Evolutionary conservation across 2,113 vertebrate species (phyloP).

Genomic region (Myanophis thanlyinensis): DNA sequence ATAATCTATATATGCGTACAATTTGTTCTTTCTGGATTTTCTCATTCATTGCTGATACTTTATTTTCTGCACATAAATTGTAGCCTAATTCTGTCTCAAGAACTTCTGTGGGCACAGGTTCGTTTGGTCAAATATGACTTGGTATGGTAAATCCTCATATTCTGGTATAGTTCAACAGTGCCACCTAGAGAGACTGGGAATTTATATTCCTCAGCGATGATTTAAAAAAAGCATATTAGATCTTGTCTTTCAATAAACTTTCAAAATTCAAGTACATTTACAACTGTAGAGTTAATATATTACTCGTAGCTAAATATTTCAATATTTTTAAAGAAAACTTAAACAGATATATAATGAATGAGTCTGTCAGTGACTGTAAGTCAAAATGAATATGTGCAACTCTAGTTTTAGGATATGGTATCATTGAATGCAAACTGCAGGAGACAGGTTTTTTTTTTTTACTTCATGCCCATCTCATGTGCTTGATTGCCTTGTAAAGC

Average conservation of each 20-base stretch:
- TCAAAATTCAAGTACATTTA: not conserved
- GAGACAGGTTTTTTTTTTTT: no score
- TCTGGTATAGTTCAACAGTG: not conserved
- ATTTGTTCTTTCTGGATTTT: not conserved
- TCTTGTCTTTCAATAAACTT: not conserved
- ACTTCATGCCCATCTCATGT: not conserved
- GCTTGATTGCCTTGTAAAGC: not conserved
- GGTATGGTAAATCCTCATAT: not conserved
- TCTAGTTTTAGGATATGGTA: not conserved
- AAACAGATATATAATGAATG: not conserved
- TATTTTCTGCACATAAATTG: not conserved
- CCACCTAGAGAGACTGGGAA: not conserved
- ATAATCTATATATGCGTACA: not conserved
- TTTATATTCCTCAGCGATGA: not conserved
- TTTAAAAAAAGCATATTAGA: not conserved
- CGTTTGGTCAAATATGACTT: not conserved
- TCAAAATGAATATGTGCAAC: not conserved
- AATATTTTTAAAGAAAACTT: not conserved
- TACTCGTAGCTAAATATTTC: not conserved
- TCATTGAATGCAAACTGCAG: not conserved
- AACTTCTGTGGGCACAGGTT: not conserved
- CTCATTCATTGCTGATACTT: not conserved
- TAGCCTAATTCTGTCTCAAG: not conserved
- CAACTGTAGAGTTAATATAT: not conserved
- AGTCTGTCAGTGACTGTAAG: not conserved